Percentiles rank a stretch among this genome's conserved stretches.
Evolutionary conservation across 2,888 invertebrate genomes (phyloP).

Genomic region (Parnassius apollo): DNA sequence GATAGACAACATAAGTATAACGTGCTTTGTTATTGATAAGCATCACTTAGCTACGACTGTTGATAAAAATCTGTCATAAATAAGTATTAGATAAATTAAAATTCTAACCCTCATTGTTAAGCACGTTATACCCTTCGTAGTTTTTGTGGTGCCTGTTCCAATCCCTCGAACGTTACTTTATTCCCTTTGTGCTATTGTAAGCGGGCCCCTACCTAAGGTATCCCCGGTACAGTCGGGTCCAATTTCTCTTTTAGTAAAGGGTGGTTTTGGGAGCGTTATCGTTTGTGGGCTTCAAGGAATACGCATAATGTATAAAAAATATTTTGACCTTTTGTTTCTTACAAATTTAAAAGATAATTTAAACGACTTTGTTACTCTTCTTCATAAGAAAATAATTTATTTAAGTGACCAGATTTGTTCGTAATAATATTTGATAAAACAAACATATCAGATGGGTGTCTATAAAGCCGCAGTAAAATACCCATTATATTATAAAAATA

Average conservation of each 20-base stretch:
- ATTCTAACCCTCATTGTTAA: not conserved
- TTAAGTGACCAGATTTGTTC: too few species aligned
- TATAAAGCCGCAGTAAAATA: too few species aligned
- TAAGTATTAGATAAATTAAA: not conserved
- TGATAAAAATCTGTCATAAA: not conserved
- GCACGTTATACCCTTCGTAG: conserved; percentile 53
- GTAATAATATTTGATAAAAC: too few species aligned
- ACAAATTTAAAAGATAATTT: too few species aligned
- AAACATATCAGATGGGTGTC: too few species aligned
- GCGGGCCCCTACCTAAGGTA: conserved; percentile 21
- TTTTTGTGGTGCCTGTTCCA: conserved; percentile 51
- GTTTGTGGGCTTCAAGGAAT: not conserved
- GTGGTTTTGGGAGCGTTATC: not conserved
- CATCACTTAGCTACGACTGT: not conserved
- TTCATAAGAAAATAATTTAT: too few species aligned
- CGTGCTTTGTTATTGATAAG: too few species aligned
- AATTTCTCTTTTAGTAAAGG: conserved; percentile 20
- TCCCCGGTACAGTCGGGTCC: conserved; percentile 7
- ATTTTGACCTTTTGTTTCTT: too few species aligned
- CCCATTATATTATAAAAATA: too few species aligned
- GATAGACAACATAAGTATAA: too few species aligned
- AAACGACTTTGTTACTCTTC: too few species aligned
- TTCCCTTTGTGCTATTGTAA: conserved; percentile 17
- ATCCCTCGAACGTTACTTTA: conserved; percentile 7
- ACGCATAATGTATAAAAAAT: too few species aligned